Conservation (phyloP, 1,140 invertebrate species). For the Daktulosphaira vitifoliae region DNA sequence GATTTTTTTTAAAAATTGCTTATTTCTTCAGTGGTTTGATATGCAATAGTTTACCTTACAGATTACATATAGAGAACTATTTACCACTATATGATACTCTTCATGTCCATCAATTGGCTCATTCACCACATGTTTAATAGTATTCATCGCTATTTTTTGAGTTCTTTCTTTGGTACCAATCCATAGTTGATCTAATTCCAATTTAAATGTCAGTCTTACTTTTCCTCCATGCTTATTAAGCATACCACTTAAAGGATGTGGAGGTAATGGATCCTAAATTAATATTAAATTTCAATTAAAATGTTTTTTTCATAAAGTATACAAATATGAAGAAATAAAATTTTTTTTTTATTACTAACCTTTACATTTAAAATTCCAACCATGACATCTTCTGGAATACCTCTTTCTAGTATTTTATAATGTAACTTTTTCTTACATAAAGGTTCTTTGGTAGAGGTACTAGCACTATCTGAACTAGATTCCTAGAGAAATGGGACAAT, state of each 20-base stretch:
- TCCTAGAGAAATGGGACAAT: slow-evolving; percentile 41
- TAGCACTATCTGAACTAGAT: slow-evolving; percentile 45
- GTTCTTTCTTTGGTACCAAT: slow-evolving; percentile 89
- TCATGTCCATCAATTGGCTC: slow-evolving; percentile 85
- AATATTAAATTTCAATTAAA: slow-evolving; percentile 9
- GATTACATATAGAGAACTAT: too few species aligned
- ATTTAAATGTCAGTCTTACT: slow-evolving; percentile 85
- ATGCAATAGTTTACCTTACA: too few species aligned
- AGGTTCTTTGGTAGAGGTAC: slow-evolving; percentile 60
- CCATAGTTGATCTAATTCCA: slow-evolving; percentile 87
- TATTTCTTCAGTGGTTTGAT: too few species aligned
- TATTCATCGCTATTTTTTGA: slow-evolving; percentile 84
- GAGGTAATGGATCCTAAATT: slow-evolving; percentile 67
- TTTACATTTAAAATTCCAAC: slow-evolving; percentile 74
- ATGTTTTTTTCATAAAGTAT: too few species aligned
- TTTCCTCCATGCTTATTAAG: slow-evolving; percentile 86
- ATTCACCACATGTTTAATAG: slow-evolving; percentile 72
- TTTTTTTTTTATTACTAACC: slow-evolving; percentile 43
- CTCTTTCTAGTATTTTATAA: slow-evolving; percentile 81
- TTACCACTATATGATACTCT: slow-evolving; percentile 88
- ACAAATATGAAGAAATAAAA: too few species aligned
- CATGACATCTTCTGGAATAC: slow-evolving; percentile 81
- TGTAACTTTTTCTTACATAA: slow-evolving; percentile 77
- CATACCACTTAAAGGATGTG: slow-evolving; percentile 79
- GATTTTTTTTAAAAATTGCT: too few species aligned